Base-by-base conservation (phyloP, 2,888 invertebrate genomes). In the Ochlodes sylvanus region DNA sequence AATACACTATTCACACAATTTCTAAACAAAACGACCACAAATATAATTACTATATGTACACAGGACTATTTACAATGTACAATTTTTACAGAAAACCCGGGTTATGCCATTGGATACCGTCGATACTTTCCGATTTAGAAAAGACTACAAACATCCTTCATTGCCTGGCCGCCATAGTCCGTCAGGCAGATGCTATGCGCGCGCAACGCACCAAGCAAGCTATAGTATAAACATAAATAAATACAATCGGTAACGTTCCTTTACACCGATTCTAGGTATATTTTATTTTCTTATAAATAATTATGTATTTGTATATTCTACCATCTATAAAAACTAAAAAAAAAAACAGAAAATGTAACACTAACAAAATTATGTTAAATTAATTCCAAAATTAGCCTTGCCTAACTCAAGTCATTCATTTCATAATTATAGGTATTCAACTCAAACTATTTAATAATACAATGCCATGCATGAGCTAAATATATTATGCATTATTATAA, bases 31-130 rank as follows among this genome's bases (percentile, higher is more conserved):
- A 94, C 94, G 86, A 87, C 90, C 94, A 93, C 92, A 95, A 95
- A 95, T 95, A 95, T 95, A 95, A 95, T 92, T 94, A 95, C 95
- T 95, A 95, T 95, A 95, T 95, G 94, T 95, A 95, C 95, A 95
- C 94, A 88, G 90, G 93, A 94, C 95, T 95, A 95, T 95, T 94
- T 95, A 95, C 95, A 95, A 95, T 95, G 94, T 95, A 95, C 94
- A 95, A 94, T 94, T 94, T 94, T 92, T 93, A 94, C 93, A 94
- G 90, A 92, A 94, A 93, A 90, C 89, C 88, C 90, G 90, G 87
- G 90, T 95, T 95, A 95, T 92, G 95, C 95, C 95, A 95, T 95
- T 94, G 94, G 95, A 94, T 94, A 92, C 88, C 87, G 91, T 93
- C 94, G 95, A 95, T 95, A 94, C 93, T 94, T 92, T 91, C 88